These are phyloP conservation scores for Callionymus lyra DNA, from an alignment of 2,113 vertebrate genomes.

Conservation along the genomic window DNA sequence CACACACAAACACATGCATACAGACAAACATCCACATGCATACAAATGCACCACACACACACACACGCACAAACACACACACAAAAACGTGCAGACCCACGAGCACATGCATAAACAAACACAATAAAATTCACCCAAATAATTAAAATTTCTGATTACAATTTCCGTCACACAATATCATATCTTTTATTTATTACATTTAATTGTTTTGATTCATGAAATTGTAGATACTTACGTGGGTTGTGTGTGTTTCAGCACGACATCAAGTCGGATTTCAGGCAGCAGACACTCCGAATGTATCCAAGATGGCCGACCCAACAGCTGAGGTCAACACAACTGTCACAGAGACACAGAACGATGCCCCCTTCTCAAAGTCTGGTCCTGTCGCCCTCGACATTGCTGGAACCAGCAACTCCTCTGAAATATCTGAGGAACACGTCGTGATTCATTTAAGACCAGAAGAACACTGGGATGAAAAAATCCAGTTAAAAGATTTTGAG, in stretches of 20 bases:
- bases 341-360: conserved; percentile 20
- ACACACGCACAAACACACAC: too few species aligned
- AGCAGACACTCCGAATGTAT: conserved; percentile 26
- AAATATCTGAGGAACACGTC: conserved; percentile 67
- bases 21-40: too few species aligned
- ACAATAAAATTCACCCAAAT: too few species aligned
- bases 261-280: conserved; percentile 42
- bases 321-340: conserved; percentile 21
- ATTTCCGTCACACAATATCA: too few species aligned
- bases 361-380: conserved; percentile 38
- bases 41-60: too few species aligned
- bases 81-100: too few species aligned
- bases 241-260: conserved; percentile 42
- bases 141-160: too few species aligned
- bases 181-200: too few species aligned
- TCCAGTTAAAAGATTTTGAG: conserved; percentile 15
- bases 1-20: too few species aligned
- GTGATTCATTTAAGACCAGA: conserved; percentile 51
- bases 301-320: conserved; percentile 22
- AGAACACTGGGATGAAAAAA: conserved; percentile 27
- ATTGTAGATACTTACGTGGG: too few species aligned
- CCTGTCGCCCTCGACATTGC: conserved; percentile 45
- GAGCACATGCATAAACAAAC: too few species aligned
- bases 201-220: too few species aligned
- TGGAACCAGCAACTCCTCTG: conserved; percentile 48